Evolutionary conservation across 2,113 vertebrate genomes (phyloP), one percentile per base, ranked within the genome.

Genomic region (Myiozetetes cayanensis): DNA sequence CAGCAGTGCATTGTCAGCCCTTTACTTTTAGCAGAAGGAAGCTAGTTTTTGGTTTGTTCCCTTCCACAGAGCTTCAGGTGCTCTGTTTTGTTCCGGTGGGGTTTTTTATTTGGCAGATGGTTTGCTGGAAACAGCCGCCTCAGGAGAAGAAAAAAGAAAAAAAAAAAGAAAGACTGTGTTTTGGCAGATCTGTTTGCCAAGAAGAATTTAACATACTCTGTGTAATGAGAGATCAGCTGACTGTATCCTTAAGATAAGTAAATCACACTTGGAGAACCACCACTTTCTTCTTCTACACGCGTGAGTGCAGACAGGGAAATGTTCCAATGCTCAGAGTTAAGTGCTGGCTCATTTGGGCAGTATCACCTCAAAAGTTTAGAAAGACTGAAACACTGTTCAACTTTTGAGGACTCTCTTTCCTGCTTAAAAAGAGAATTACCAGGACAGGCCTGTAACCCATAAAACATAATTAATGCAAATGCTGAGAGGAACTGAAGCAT

Each of bases 391-490:
- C n/a, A 33, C 24, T 59, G 65, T 74, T 93, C 21, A 2, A 90
- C 73, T 90, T 86, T 39, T 25, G 55, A 84, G 79, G 46, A 47
- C 30, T 90, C 46, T 33, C 71, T 71, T 89, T 53, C 83, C 91
- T 87, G 76, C 93, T 85, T 43, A 76, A 61, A 74, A 79, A 91
- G 66, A 87, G 58, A 94, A 93, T 86, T 46, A 87, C 85, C 56
- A 68, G 82, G 87, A 63, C 71, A 80, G 25, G 33, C 25, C 90
- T n/a, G 33, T 73, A 94, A 87, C 90, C 46, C 78, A 78, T n/a
- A 85, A 80, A 91, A 94, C 30, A 13, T 65, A 96, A 95, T 82
- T 59, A 85, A 97, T 85, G 81, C 81, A 94, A 88, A 91, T 79
- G 79, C 94, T 81, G 91, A 91, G 93, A 90, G 5, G 78, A 97